Evolutionary conservation across 2,113 vertebrate species (phyloP).

Genomic region (Anarhynchus alexandrinus): DNA sequence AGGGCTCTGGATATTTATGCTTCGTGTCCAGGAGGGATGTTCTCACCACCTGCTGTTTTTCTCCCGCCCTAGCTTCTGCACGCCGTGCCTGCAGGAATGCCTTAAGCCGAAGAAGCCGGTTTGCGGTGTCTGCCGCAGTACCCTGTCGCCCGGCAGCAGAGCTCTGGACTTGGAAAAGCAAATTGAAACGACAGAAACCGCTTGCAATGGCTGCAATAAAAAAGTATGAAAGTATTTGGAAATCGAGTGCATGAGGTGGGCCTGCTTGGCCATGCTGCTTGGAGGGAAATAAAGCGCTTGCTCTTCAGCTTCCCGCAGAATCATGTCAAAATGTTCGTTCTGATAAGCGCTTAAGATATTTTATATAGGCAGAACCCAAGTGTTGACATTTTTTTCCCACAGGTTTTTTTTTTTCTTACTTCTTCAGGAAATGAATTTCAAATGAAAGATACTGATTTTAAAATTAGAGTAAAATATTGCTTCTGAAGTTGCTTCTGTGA

Average conservation of each 20-base stretch:
- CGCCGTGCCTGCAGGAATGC: conserved; percentile 91
- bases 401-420: not conserved
- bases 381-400: not conserved
- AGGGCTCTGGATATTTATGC: not conserved
- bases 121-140: conserved; percentile 91
- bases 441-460: not conserved
- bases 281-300: not conserved
- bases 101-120: conserved; percentile 91
- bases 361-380: not conserved
- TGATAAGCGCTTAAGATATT: not conserved
- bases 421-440: not conserved
- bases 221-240: conserved; percentile 74
- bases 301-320: not conserved
- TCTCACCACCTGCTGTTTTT: not conserved
- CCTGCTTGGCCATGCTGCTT: accelerated
- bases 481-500: not conserved
- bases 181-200: conserved; percentile 83
- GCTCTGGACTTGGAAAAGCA: conserved; percentile 83
- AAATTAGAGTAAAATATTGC: not conserved
- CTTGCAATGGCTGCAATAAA: conserved; percentile 90
- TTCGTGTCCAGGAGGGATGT: not conserved
- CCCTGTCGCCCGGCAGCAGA: conserved; percentile 77
- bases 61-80: conserved; percentile 84
- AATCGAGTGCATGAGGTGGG: not conserved
- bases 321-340: not conserved